phyloP scores from a whole-genome alignment of 2,113 vertebrate species.

The Empidonax traillii region DNA sequence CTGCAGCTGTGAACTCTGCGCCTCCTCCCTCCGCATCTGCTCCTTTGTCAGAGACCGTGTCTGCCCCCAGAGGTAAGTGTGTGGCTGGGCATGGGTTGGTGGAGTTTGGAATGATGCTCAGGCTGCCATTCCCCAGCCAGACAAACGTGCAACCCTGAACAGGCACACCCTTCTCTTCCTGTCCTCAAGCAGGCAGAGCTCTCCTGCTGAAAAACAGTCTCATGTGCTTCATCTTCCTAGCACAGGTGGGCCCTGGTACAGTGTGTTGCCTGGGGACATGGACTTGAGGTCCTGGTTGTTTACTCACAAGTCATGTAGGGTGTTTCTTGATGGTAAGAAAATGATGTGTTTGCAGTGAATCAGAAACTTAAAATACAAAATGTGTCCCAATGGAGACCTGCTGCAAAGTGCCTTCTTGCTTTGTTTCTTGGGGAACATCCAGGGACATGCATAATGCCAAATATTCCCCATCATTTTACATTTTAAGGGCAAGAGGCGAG shows the following conservation, averaged over 20 bases:
- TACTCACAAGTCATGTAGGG: not conserved
- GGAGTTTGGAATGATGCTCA: not conserved
- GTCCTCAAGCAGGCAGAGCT: not conserved
- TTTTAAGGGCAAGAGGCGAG: not conserved
- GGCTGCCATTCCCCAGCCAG: not conserved
- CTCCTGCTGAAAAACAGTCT: not conserved
- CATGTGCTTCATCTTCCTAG: not conserved
- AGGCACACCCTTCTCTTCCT: not conserved
- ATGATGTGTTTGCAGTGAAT: not conserved
- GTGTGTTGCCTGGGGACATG: not conserved
- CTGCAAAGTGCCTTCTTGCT: not conserved
- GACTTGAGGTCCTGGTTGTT: not conserved
- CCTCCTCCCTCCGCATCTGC: conserved; percentile 40
- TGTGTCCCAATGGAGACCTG: not conserved
- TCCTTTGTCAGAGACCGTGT: conserved; percentile 8
- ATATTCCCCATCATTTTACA: not conserved
- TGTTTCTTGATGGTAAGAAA: not conserved
- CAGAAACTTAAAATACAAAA: not conserved
- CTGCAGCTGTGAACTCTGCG: not conserved
- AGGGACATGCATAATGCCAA: not conserved
- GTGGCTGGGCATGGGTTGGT: not conserved
- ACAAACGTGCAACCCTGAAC: fast-evolving
- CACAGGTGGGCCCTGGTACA: not conserved
- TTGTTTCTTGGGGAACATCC: not conserved
- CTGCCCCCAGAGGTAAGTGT: conserved; percentile 73